Percentiles rank a stretch among this genome's conserved stretches.
phyloP scores from a whole-genome alignment of 2,113 vertebrate species.

The Lipotes vexillifer region DNA sequence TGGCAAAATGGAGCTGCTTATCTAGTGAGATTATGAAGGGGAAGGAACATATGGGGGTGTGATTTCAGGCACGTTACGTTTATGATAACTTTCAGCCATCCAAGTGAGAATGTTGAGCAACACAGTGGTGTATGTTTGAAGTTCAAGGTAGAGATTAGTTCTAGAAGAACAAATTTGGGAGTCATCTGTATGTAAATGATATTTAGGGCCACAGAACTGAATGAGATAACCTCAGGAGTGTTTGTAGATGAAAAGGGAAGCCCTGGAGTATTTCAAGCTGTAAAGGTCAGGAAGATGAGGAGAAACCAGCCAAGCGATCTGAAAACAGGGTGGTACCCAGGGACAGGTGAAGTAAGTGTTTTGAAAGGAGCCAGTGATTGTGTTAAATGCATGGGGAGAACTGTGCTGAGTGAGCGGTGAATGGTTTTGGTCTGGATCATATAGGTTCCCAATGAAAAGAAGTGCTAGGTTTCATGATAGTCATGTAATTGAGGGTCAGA shows the following conservation, averaged over 20 bases:
- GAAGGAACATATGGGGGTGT: not conserved
- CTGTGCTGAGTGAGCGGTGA: not conserved
- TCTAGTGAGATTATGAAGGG: not conserved
- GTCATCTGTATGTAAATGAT: not conserved
- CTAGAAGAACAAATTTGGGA: not conserved
- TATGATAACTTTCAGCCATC: not conserved
- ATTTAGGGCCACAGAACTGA: not conserved
- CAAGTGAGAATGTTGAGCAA: not conserved
- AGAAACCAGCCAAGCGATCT: not conserved
- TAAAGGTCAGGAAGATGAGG: not conserved
- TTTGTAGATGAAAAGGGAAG: not conserved
- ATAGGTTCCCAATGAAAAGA: not conserved
- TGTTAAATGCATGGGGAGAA: not conserved
- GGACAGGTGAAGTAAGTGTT: not conserved
- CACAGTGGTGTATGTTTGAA: not conserved
- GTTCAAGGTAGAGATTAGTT: not conserved
- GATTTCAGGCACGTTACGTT: not conserved
- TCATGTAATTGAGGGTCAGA: not conserved
- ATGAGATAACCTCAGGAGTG: not conserved
- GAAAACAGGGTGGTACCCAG: not conserved
- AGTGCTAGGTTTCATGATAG: not conserved
- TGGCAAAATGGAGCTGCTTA: not conserved
- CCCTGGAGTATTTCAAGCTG: not conserved
- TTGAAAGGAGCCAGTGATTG: not conserved
- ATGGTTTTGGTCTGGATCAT: not conserved